Base-by-base conservation (phyloP, 2,797 vertebrate species). In the Denticeps clupeoides region DNA sequence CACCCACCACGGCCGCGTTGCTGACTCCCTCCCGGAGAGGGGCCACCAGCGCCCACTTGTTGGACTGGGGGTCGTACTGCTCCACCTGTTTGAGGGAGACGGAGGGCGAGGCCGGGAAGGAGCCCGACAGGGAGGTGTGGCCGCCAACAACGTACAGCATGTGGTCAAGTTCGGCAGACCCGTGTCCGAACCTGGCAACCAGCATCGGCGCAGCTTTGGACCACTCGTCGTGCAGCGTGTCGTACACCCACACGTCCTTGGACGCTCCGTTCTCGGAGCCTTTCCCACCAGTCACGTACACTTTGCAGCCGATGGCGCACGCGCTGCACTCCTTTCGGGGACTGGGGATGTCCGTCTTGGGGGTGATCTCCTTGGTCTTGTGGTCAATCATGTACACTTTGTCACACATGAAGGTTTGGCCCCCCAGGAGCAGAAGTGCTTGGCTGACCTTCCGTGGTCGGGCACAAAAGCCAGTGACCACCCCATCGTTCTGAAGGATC, bases 21-120 rank as follows among this genome's bases (percentile, higher is more conserved):
- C 87, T 88, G 53, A 89, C 87, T 0, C 87, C 87, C 32, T 89
- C 87, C 41, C 85, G 69, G 49, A 89, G 83, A 0, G 87, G 87
- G 1, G 87, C 87, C 47, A 89, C 85, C n/a, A 89, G 67, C 1
- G 83, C 78, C 87, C 87, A 89, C 55, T 89, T 89, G 41, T 89
- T 87, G 41, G 77, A 74, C 64, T 88, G 86, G 1, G 87, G 87
- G 72, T 88, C 86, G 40, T 88, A 89, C 60, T 89, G 87, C 35
- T 89, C 87, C 29, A 89, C 87, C 64, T 89, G 87, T 47, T 89
- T 89, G 7, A 89, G 80, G 0, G 87, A 89, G 38, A 89, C 87
- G 0, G 87, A 89, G 0, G 87, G 87, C 11, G 87, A 89, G 3
- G 87, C 87, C 0, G 87, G 87, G 60, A 89, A 88, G 11, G 85